Evolutionary conservation across 1,140 invertebrate genomes (phyloP).

Genomic region (Psix sp.): DNA sequence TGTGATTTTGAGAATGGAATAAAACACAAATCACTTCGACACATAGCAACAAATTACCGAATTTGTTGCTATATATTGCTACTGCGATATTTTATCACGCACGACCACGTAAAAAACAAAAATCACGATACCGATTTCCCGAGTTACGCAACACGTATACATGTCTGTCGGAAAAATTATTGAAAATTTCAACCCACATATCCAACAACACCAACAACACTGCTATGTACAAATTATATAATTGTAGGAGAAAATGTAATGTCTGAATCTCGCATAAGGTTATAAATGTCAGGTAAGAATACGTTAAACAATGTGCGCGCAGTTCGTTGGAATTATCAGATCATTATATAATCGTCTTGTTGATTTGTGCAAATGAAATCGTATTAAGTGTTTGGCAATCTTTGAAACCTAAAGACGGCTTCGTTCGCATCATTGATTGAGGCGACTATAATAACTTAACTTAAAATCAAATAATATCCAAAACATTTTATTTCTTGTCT

Average conservation of each 20-base stretch:
- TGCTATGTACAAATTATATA: constrained; percentile 17
- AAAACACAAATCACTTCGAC: not conserved
- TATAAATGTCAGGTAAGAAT: constrained; percentile 6
- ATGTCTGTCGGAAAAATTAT: constrained; percentile 9
- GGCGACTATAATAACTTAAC: too few relatives aligned
- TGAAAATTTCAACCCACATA: constrained; percentile 12
- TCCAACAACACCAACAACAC: constrained; percentile 1
- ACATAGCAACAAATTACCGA: too few relatives aligned
- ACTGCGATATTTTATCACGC: too few relatives aligned
- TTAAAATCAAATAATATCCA: too few relatives aligned
- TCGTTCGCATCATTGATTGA: too few relatives aligned
- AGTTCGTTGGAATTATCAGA: constrained; percentile 16
- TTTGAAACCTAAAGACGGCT: too few relatives aligned
- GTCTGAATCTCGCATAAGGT: not conserved
- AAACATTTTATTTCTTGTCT: too few relatives aligned
- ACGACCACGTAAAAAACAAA: too few relatives aligned
- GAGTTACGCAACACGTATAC: not conserved
- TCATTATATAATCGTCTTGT: constrained; percentile 19
- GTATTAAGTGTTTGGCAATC: constrained; percentile 5
- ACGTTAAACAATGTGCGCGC: constrained; percentile 14
- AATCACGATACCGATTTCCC: not conserved
- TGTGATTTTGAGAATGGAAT: too few relatives aligned
- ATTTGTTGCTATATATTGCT: too few relatives aligned
- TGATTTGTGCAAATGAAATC: constrained; percentile 11
- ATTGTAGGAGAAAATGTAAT: constrained; percentile 21